Conservation (phyloP, 2,888 invertebrate species). For the Limnephilus lunatus region DNA sequence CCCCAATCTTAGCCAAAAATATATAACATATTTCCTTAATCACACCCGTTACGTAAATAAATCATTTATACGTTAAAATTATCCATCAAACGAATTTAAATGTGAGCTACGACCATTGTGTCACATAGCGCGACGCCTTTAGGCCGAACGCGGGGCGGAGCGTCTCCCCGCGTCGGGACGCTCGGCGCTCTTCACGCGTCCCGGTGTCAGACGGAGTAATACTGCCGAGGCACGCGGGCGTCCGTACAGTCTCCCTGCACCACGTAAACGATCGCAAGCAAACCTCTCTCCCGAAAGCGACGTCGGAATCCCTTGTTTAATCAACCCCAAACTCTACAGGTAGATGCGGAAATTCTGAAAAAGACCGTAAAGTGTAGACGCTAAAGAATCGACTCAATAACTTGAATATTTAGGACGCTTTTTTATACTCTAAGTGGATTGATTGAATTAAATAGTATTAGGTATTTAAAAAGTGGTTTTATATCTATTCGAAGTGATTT, state of each 20-base stretch:
- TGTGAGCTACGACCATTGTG: not conserved
- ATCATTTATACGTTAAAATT: not conserved
- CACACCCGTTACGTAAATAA: not conserved
- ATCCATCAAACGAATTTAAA: not conserved
- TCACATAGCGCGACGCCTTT: not conserved
- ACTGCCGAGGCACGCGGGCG: conserved; percentile 51
- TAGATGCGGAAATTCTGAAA: conserved; percentile 22
- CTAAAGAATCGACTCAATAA: not conserved
- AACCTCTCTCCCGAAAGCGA: conserved; percentile 45
- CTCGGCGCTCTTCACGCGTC: conserved; percentile 47
- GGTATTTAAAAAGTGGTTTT: not conserved
- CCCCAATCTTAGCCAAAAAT: not conserved
- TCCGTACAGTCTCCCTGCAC: conserved; percentile 34
- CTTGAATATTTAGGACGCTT: not conserved
- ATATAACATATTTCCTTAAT: not conserved
- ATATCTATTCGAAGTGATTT: not conserved
- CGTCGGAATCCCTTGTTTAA: conserved; percentile 13
- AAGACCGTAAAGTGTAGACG: not conserved
- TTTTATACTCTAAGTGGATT: not conserved
- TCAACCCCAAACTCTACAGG: conserved; percentile 41
- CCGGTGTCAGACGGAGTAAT: conserved; percentile 49
- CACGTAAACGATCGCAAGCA: conserved; percentile 3
- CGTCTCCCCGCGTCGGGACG: conserved; percentile 39
- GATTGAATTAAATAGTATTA: not conserved
- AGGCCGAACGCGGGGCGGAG: not conserved